Evolutionary conservation across 2,113 vertebrate species (phyloP).

Genomic region (Chaetura pelagica): DNA sequence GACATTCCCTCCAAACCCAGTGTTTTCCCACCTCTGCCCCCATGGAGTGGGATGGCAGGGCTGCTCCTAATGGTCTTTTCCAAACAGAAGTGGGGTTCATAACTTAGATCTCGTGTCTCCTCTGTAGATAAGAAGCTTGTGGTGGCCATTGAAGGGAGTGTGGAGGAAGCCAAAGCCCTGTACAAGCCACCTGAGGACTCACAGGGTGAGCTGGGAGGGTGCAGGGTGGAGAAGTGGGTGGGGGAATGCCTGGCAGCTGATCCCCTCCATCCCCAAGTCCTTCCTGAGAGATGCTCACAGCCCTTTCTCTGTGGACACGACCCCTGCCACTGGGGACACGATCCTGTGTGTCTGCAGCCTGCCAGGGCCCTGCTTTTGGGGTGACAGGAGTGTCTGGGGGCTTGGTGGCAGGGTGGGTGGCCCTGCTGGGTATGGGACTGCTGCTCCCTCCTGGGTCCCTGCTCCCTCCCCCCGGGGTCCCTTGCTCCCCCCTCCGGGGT

Average conservation of each 20-base stretch:
- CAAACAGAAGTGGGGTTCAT: rapidly evolving
- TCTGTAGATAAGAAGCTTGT: constrained; percentile 89
- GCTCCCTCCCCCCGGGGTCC: too few species aligned
- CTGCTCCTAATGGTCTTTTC: background rate
- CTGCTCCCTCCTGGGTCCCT: too few species aligned
- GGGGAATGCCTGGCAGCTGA: background rate
- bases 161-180: constrained; percentile 96
- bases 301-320: background rate
- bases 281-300: background rate
- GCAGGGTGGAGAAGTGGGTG: rapidly evolving
- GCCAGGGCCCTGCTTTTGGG: background rate
- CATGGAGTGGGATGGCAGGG: background rate
- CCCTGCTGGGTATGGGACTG: background rate
- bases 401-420: background rate
- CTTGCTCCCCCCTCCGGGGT: background rate
- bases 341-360: background rate
- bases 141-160: constrained; percentile 91
- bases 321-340: rapidly evolving
- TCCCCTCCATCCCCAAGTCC: background rate
- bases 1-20: background rate
- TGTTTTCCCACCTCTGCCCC: background rate
- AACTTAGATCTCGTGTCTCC: background rate
- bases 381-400: background rate
- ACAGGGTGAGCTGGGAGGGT: constrained; percentile 80
- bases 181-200: constrained; percentile 96